Evolutionary conservation across 2,888 invertebrate species (phyloP).

Genomic region (Drosophila lutescens): DNA sequence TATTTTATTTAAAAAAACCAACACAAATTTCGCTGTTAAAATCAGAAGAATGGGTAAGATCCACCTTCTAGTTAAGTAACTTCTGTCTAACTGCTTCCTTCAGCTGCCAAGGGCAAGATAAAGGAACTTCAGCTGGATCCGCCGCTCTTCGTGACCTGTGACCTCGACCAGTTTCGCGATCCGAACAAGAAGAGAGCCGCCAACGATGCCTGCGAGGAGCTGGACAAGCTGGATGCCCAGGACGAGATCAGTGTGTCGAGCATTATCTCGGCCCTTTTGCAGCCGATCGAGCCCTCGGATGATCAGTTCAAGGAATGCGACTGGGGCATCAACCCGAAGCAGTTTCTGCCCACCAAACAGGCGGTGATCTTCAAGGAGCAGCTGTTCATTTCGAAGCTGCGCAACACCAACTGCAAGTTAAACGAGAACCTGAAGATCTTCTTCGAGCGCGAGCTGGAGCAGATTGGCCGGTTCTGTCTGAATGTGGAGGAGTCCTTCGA

Average conservation of each 20-base stretch:
- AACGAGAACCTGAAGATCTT: slow-evolving; percentile 74
- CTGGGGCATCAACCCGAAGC: slow-evolving; percentile 74
- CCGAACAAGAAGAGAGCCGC: slow-evolving; percentile 9
- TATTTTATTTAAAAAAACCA: neutral
- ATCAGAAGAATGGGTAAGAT: slow-evolving; percentile 24
- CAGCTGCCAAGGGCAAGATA: neutral
- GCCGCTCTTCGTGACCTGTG: slow-evolving; percentile 65
- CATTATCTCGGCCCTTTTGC: slow-evolving; percentile 73
- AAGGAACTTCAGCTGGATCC: slow-evolving; percentile 46
- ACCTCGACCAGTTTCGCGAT: slow-evolving; percentile 44
- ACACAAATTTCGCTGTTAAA: slow-evolving; percentile 10
- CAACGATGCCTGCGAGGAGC: slow-evolving; percentile 55
- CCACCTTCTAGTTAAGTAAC: fast-evolving
- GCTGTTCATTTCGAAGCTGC: slow-evolving; percentile 70
- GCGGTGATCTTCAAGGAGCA: slow-evolving; percentile 72
- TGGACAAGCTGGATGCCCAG: slow-evolving; percentile 63
- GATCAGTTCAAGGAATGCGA: slow-evolving; percentile 56
- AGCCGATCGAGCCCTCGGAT: slow-evolving; percentile 66
- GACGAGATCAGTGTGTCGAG: slow-evolving; percentile 81
- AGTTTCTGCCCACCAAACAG: slow-evolving; percentile 69
- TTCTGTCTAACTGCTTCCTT: neutral
- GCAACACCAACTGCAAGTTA: slow-evolving; percentile 70
- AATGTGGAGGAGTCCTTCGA: slow-evolving; percentile 79
- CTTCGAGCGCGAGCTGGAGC: slow-evolving; percentile 73
- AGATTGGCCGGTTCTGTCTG: slow-evolving; percentile 72